phyloP scores from a whole-genome alignment of 1,140 invertebrate species.

The Apis laboriosa region DNA sequence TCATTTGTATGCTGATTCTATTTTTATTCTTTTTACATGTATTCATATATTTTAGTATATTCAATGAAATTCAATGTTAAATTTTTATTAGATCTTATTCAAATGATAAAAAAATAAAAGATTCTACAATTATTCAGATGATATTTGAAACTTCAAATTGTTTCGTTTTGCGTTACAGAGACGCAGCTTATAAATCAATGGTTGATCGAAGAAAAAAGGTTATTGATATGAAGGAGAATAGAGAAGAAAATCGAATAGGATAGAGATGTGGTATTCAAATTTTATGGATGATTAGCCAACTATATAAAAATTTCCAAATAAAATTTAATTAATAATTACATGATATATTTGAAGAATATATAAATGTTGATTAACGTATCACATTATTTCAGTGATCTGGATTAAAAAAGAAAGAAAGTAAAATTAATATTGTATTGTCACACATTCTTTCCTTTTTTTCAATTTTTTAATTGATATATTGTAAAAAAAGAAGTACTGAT shows the following conservation, averaged over 20 bases:
- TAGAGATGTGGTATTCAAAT: not conserved
- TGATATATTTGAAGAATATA: not conserved
- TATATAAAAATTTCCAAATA: not conserved
- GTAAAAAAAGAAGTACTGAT: not conserved
- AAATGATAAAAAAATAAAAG: too few relatives aligned
- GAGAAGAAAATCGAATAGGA: not conserved
- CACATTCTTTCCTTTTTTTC: not conserved
- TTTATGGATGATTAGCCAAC: not conserved
- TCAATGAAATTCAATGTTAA: not conserved
- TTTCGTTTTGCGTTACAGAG: slow-evolving; percentile 6
- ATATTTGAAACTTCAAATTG: not conserved
- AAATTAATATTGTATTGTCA: not conserved
- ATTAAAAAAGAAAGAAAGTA: too few relatives aligned
- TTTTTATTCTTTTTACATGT: not conserved
- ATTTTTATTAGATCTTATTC: not conserved
- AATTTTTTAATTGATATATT: too few relatives aligned
- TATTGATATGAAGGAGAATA: too few relatives aligned
- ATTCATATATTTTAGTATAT: not conserved
- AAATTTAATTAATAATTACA: not conserved
- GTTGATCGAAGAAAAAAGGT: not conserved
- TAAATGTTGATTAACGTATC: not conserved
- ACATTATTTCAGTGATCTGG: not conserved
- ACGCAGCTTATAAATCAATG: not conserved
- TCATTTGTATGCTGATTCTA: not conserved
- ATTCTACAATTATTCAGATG: not conserved